Percentiles rank a stretch among this genome's conserved stretches.
Evolutionary conservation across 2,113 vertebrate genomes (phyloP).

Genomic region (Platichthys stellatus): DNA sequence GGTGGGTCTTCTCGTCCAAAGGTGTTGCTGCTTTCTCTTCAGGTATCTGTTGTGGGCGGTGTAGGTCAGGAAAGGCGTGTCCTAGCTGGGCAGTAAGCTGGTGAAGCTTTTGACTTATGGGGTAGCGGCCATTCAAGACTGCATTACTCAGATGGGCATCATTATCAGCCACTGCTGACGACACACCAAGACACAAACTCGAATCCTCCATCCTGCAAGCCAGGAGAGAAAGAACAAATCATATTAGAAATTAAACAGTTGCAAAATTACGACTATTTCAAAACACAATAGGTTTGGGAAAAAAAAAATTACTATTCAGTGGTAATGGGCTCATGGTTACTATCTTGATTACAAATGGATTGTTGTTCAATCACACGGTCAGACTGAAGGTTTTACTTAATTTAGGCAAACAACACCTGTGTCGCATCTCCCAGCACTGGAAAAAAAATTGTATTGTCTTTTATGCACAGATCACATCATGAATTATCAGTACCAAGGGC

Average conservation of each 20-base stretch:
- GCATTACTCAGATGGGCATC: constrained; percentile 93
- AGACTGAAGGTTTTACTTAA: constrained; percentile 19
- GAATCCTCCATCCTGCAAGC: constrained; percentile 97
- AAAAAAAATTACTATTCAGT: background rate
- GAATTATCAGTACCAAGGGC: constrained; percentile 59
- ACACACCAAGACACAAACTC: constrained; percentile 99
- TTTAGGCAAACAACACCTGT: constrained; percentile 34
- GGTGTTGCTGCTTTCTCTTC: constrained; percentile 90
- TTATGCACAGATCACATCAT: constrained; percentile 65
- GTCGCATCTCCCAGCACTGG: constrained; percentile 36
- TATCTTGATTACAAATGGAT: background rate
- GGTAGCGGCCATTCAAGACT: constrained; percentile 97
- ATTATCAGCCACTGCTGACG: constrained; percentile 91
- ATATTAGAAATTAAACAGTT: background rate
- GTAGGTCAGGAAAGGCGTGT: constrained; percentile 96
- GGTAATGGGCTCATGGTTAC: background rate
- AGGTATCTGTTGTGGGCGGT: constrained; percentile 90
- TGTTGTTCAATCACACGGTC: constrained; percentile 9
- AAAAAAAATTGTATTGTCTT: constrained; percentile 53
- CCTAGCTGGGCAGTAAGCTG: constrained; percentile 97
- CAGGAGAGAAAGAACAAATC: constrained; percentile 33
- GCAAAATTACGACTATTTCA: background rate
- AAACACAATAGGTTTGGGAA: background rate
- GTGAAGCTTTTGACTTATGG: constrained; percentile 98
- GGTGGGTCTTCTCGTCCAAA: constrained; percentile 94